Percentiles rank a stretch among this genome's conserved stretches.
phyloP scores from a whole-genome alignment of 2,888 invertebrate species.

The Chorisops tibialis region DNA sequence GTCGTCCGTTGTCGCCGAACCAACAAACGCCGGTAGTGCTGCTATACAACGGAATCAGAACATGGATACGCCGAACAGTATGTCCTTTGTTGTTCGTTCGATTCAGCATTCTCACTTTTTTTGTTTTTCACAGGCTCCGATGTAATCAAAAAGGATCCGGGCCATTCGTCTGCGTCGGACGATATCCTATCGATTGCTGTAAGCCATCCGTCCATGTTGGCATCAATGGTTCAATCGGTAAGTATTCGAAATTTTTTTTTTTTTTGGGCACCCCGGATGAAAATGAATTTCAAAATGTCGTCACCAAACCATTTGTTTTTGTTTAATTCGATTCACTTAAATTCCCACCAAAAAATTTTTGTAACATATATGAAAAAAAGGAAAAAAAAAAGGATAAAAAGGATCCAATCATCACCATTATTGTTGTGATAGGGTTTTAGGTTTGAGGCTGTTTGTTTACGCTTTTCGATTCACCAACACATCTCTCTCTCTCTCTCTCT shows the following conservation, averaged over 20 bases:
- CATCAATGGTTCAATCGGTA: slow-evolving; percentile 50
- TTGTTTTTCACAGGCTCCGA: no score
- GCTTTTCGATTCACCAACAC: slow-evolving; percentile 23
- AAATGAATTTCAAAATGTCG: no score
- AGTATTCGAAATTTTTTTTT: no score
- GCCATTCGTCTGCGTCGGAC: slow-evolving; percentile 38
- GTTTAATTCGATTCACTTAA: no score
- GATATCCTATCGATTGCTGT: slow-evolving; percentile 50
- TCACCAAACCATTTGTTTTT: no score
- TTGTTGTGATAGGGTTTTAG: slow-evolving; percentile 23
- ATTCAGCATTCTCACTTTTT: not conserved
- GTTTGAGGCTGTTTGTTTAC: slow-evolving; percentile 14
- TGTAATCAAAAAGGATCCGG: not conserved
- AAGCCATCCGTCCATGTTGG: slow-evolving; percentile 48
- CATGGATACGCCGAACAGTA: not conserved
- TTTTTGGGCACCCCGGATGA: no score
- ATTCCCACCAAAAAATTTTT: no score
- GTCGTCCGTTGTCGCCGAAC: not conserved
- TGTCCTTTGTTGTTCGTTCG: not conserved
- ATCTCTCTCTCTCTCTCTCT: slow-evolving; percentile 10
- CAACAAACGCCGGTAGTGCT: not conserved
- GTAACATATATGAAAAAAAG: no score
- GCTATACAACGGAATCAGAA: not conserved
- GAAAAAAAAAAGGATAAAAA: no score
- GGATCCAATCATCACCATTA: not conserved